These are phyloP conservation scores for Apostichopus parvimensis DNA, from an alignment of 35 echinoderm and acorn worm genomes.

Conservation along the genomic window DNA sequence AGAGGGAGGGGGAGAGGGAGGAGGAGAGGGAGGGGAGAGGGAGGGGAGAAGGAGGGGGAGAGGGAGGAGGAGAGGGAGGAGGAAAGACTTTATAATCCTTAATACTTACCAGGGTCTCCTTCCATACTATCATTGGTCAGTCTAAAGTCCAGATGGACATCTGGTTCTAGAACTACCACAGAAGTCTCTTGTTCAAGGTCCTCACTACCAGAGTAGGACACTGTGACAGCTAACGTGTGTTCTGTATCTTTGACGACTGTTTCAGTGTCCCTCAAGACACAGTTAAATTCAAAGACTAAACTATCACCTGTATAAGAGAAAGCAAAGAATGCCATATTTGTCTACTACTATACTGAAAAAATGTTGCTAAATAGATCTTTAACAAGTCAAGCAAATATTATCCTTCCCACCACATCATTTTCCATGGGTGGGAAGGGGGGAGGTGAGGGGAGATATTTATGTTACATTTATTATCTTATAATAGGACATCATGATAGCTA, in stretches of 20 bases:
- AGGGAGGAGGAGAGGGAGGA: too few relatives aligned
- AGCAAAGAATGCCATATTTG: too few relatives aligned
- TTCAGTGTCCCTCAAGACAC: slow-evolving; percentile 52
- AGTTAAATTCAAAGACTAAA: slow-evolving; percentile 71
- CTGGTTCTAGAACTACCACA: slow-evolving; percentile 62
- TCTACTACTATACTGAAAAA: background rate
- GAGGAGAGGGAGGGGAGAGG: too few relatives aligned
- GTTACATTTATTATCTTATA: too few relatives aligned
- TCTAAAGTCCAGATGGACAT: slow-evolving; percentile 33
- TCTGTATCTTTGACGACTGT: slow-evolving; percentile 57
- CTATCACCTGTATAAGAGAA: slow-evolving; percentile 24
- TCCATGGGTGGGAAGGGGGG: too few relatives aligned
- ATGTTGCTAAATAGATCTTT: background rate
- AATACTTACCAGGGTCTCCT: slow-evolving; percentile 66
- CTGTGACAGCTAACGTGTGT: slow-evolving; percentile 45
- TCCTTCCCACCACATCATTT: too few relatives aligned
- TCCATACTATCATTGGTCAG: slow-evolving; percentile 51
- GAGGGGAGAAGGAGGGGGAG: too few relatives aligned
- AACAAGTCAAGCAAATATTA: background rate
- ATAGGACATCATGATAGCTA: too few relatives aligned
- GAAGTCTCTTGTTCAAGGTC: slow-evolving; percentile 58
- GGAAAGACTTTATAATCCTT: too few relatives aligned
- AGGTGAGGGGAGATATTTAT: too few relatives aligned
- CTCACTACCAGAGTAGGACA: slow-evolving; percentile 64
- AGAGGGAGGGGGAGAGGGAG: too few relatives aligned